Conservation (phyloP, 2,113 vertebrate genomes). For the Geococcyx californianus region DNA sequence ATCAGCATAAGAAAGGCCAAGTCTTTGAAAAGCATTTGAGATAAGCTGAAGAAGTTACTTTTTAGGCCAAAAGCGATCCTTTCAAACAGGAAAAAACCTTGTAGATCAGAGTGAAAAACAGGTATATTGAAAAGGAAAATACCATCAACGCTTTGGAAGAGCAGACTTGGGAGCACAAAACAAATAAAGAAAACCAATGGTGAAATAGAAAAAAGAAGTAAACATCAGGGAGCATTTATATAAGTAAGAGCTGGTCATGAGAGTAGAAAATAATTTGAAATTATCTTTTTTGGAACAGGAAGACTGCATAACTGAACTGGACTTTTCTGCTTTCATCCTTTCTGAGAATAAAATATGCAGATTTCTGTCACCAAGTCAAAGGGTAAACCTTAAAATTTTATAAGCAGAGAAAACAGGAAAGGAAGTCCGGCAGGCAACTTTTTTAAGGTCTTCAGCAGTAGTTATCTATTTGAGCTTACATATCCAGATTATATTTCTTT, state of each 20-base stretch:
- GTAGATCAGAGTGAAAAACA: neutral
- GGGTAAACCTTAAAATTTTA: neutral
- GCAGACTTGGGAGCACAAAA: neutral
- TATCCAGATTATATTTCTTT: neutral
- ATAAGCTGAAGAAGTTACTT: neutral
- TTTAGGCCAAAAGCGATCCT: neutral
- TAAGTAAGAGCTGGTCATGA: neutral
- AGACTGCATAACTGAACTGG: neutral
- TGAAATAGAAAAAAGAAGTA: neutral
- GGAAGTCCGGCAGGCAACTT: neutral
- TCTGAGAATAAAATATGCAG: neutral
- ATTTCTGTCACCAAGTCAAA: neutral
- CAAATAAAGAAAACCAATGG: neutral
- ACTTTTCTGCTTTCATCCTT: neutral
- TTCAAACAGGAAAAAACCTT: neutral
- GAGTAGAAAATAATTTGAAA: neutral
- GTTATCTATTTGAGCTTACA: neutral
- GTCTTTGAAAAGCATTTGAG: neutral
- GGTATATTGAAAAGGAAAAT: neutral
- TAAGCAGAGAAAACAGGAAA: neutral
- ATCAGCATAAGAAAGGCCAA: neutral
- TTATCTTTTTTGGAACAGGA: neutral
- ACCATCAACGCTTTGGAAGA: neutral
- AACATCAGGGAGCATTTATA: neutral
- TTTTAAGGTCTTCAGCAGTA: neutral